Evolutionary conservation across 2,797 vertebrate genomes (phyloP), one percentile per base, ranked within the genome.

Genomic region (Danio aesculapii): DNA sequence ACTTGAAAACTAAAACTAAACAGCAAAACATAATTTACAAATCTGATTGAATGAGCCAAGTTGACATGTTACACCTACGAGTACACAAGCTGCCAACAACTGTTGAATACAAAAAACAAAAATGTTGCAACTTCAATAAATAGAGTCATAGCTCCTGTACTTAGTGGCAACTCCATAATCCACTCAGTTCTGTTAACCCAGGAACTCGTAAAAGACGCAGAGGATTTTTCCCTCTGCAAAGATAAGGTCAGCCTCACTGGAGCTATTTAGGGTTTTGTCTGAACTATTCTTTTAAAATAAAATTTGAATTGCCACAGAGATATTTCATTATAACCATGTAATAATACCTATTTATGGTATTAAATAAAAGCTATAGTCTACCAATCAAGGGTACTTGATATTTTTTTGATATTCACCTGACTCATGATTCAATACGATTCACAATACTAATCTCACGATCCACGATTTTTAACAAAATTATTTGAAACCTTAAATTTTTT

Each of bases 191-290:
- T 44, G 58, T 79, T 71, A 71, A 80, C n/a, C 46, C 49, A 46
- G 59, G 19, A 73, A 19, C 49, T 39, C 46, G 61, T 72, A 62
- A 55, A 72, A 72, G 10, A 14, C 8, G 8, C 0, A 6, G 19
- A 66, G 39, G 59, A 73, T 46, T 57, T 63, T 41, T 17, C 50
- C 52, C 79, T 73, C 19, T 41, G 50, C 30, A 72, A 71, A 41
- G 70, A 74, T 67, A 59, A 80, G 59, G 70, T 74, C 62, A 81
- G 44, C 47, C 72, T 72, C 58, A 80, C 44, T 71, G 14, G 64
- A 58, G 52, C 73, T 76, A 84, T n/a, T n/a, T n/a, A n/a, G n/a
- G n/a, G n/a, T n/a, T n/a, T n/a, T n/a, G n/a, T n/a, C n/a, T n/a
- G n/a, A n/a, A n/a, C n/a, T n/a, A n/a, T n/a, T n/a, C n/a, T n/a